Evolutionary conservation across 2,888 invertebrate genomes (phyloP).

Genomic region (Amphipyra berbera): DNA sequence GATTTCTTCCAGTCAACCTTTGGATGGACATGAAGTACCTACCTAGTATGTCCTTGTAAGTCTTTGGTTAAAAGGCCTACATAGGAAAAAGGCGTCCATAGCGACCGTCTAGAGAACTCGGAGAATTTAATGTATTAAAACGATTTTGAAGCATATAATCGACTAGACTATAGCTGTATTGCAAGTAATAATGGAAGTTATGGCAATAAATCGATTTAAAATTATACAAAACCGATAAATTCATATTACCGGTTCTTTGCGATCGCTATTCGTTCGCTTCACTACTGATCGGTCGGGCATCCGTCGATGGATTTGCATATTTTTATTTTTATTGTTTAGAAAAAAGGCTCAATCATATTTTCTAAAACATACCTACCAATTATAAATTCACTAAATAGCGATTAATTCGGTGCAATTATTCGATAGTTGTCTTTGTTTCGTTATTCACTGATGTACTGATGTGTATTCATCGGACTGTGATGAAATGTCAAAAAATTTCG

Average conservation of each 20-base stretch:
- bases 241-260: conserved; percentile 17
- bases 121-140: too few relatives aligned
- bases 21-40: too few relatives aligned
- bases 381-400: conserved; percentile 29
- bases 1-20: too few relatives aligned
- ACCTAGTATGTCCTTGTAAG: too few relatives aligned
- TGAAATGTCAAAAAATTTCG: conserved; percentile 87
- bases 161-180: too few relatives aligned
- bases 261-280: background rate
- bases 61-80: too few relatives aligned
- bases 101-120: too few relatives aligned
- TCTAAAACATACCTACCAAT: conserved; percentile 22
- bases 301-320: conserved; percentile 58
- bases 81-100: too few relatives aligned
- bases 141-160: too few relatives aligned
- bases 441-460: conserved; percentile 37
- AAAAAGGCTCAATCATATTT: conserved; percentile 43
- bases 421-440: conserved; percentile 30
- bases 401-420: conserved; percentile 26
- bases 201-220: too few relatives aligned
- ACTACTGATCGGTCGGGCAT: conserved; percentile 47
- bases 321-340: conserved; percentile 65
- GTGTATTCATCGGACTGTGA: conserved; percentile 69
- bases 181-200: too few relatives aligned
- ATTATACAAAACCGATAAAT: background rate